Evolutionary conservation across 1,140 invertebrate genomes (phyloP).

Genomic region (Apis laboriosa): DNA sequence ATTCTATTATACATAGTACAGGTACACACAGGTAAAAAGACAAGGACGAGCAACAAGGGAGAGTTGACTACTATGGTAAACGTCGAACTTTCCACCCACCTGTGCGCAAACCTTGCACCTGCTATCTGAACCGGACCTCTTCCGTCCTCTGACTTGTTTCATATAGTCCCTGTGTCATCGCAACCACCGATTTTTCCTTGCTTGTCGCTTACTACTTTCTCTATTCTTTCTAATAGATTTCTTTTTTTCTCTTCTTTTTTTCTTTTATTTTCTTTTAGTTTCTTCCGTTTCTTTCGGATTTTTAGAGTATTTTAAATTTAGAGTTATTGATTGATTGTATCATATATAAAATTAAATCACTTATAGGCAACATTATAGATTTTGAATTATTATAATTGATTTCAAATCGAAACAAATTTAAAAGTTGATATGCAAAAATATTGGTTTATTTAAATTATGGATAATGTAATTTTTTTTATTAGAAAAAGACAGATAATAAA

Average conservation of each 20-base stretch:
- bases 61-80: constrained; percentile 23
- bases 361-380: too few relatives aligned
- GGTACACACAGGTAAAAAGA: not conserved
- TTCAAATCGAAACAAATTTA: too few relatives aligned
- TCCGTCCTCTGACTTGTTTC: not conserved
- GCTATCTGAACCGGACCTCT: constrained; percentile 47
- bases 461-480: too few relatives aligned
- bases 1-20: constrained; percentile 50
- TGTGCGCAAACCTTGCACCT: constrained; percentile 53
- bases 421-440: too few relatives aligned
- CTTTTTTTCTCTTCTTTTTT: not conserved
- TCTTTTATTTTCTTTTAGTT: not conserved
- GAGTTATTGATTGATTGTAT: too few relatives aligned
- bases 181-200: not conserved
- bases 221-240: not conserved
- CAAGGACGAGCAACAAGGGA: not conserved
- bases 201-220: not conserved
- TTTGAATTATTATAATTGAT: too few relatives aligned
- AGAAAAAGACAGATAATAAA: too few relatives aligned
- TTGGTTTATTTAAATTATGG: too few relatives aligned
- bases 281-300: not conserved
- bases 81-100: constrained; percentile 50
- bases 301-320: too few relatives aligned
- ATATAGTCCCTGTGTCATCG: not conserved
- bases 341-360: too few relatives aligned